Evolutionary conservation across 2,888 invertebrate species (phyloP).

Genomic region (Tethea ocularis): DNA sequence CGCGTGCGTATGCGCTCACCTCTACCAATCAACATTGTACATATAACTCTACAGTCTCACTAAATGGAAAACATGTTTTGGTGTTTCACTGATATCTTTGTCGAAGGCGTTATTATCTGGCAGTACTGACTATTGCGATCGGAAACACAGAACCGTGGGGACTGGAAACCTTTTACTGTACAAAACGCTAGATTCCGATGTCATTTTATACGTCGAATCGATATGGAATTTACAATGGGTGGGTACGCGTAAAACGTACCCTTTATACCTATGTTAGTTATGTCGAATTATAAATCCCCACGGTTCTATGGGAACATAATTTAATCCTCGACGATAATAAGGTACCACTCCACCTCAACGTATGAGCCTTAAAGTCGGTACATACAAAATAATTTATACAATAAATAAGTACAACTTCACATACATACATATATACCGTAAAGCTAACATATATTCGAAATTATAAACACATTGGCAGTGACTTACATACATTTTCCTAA

Average conservation of each 20-base stretch:
- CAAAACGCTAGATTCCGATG: not conserved
- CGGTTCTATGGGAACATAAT: slow-evolving; percentile 4
- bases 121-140: slow-evolving; percentile 43
- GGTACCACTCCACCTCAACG: slow-evolving; percentile 49
- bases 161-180: not conserved
- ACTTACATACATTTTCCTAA: slow-evolving; percentile 56
- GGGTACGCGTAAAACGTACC: slow-evolving; percentile 5
- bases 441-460: slow-evolving; percentile 52
- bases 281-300: not conserved
- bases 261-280: slow-evolving; percentile 6
- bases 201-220: not conserved
- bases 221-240: slow-evolving; percentile 2
- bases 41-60: slow-evolving; percentile 48
- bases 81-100: slow-evolving; percentile 38
- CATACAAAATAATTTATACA: slow-evolving; percentile 53
- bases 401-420: slow-evolving; percentile 68
- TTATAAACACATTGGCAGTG: slow-evolving; percentile 70
- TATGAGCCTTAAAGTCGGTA: slow-evolving; percentile 14
- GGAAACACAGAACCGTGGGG: slow-evolving; percentile 8
- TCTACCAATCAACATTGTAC: slow-evolving; percentile 24
- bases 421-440: slow-evolving; percentile 43
- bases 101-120: slow-evolving; percentile 46
- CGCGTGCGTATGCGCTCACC: slow-evolving; percentile 7
- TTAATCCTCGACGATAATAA: slow-evolving; percentile 26
- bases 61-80: slow-evolving; percentile 50